A percentile compares a stretch with the other conserved stretches of the same genome.
phyloP scores from a whole-genome alignment of 2,797 vertebrate genomes.

The Heteromormyrus szaboi region DNA sequence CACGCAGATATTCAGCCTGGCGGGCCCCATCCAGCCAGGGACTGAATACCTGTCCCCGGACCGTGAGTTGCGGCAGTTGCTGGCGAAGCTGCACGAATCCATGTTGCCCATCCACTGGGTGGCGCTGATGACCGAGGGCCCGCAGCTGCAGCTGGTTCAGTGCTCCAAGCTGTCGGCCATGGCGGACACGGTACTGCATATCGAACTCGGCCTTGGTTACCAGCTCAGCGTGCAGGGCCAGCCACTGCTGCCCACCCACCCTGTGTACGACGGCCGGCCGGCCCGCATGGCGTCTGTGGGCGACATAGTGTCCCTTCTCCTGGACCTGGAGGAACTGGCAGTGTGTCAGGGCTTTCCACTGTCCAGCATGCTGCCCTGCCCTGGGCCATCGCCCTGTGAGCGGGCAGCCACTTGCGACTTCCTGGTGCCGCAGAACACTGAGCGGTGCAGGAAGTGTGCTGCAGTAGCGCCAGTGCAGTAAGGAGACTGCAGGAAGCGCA shows the following conservation, averaged over 20 bases:
- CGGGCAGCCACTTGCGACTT: slow-evolving; percentile 41
- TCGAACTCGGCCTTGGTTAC: slow-evolving; percentile 39
- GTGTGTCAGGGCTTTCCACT: slow-evolving; percentile 44
- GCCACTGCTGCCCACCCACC: slow-evolving; percentile 42
- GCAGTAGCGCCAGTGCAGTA: too few relatives aligned
- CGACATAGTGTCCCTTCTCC: slow-evolving; percentile 38
- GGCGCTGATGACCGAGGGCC: slow-evolving; percentile 42
- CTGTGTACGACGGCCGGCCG: slow-evolving; percentile 40
- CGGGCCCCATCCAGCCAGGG: slow-evolving; percentile 13
- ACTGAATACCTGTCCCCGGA: background rate
- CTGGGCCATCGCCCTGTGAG: slow-evolving; percentile 27
- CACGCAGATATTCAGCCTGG: slow-evolving; percentile 31
- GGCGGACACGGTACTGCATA: slow-evolving; percentile 45
- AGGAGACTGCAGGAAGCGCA: too few relatives aligned
- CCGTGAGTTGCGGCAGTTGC: slow-evolving; percentile 35
- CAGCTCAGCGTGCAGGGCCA: slow-evolving; percentile 44
- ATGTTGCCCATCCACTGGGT: slow-evolving; percentile 45
- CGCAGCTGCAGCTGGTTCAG: slow-evolving; percentile 46
- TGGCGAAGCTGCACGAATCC: slow-evolving; percentile 30
- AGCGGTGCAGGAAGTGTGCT: slow-evolving; percentile 33
- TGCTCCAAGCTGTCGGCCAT: slow-evolving; percentile 48
- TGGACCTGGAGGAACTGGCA: slow-evolving; percentile 37
- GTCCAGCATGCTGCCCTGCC: background rate
- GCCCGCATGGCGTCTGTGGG: slow-evolving; percentile 27
- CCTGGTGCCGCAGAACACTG: slow-evolving; percentile 37